Percentiles rank a stretch among this genome's conserved stretches.
Conservation (phyloP, 2,888 invertebrate species). For the Chaetoderma sp. region DNA sequence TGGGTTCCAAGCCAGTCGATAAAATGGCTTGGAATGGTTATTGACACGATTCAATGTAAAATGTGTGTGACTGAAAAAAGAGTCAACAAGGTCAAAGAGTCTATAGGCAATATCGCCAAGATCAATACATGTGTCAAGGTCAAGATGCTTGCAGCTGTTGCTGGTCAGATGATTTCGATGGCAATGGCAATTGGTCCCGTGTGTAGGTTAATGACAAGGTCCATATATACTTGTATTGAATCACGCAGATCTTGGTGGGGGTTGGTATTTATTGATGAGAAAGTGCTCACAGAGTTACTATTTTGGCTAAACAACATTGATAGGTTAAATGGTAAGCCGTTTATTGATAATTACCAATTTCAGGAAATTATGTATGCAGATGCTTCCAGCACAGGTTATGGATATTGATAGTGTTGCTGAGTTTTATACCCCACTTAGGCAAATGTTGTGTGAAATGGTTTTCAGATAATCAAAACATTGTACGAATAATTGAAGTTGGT, state of each 20-base stretch:
- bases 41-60: neutral
- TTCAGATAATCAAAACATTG: constrained; percentile 13
- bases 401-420: neutral
- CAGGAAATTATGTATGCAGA: neutral
- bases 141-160: neutral
- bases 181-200: neutral
- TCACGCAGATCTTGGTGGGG: neutral
- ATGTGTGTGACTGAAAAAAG: neutral
- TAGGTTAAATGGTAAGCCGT: neutral
- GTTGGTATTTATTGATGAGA: neutral
- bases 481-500: constrained; percentile 6
- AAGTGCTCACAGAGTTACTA: neutral
- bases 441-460: neutral
- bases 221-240: neutral
- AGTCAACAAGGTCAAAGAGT: neutral
- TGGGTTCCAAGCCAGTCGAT: neutral
- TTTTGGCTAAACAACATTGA: neutral
- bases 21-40: neutral
- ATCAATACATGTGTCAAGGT: too few species aligned
- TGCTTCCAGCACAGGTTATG: neutral
- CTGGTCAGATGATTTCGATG: neutral
- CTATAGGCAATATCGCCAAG: too few species aligned
- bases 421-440: neutral
- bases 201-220: neutral
- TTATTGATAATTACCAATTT: neutral